phyloP scores from a whole-genome alignment of 2,113 vertebrate genomes.

The Clarias macrocephalus region DNA sequence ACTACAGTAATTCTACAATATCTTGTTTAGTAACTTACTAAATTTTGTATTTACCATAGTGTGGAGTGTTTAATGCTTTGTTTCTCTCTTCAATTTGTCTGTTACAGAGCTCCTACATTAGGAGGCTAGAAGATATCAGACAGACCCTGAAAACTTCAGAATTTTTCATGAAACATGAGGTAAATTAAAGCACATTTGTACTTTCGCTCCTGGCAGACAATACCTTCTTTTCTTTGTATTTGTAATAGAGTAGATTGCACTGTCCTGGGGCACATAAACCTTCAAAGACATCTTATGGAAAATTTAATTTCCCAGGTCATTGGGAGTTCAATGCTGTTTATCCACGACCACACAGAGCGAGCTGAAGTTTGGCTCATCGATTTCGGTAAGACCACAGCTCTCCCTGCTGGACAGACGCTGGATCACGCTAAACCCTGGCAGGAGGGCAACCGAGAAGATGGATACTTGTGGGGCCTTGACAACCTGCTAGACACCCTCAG shows the following conservation, averaged over 20 bases:
- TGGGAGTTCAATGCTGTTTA: constrained; percentile 97
- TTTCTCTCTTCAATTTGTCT: constrained; percentile 39
- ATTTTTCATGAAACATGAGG: constrained; percentile 94
- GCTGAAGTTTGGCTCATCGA: constrained; percentile 96
- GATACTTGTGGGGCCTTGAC: constrained; percentile 92
- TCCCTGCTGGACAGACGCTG: constrained; percentile 85
- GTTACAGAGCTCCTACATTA: constrained; percentile 85
- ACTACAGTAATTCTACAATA: not conserved
- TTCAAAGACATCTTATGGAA: not conserved
- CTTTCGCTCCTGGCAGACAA: not conserved
- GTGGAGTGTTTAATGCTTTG: constrained; percentile 11
- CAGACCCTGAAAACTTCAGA: constrained; percentile 83
- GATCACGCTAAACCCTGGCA: constrained; percentile 88
- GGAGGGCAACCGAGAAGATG: constrained; percentile 95
- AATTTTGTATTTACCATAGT: not conserved
- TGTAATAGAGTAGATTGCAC: not conserved
- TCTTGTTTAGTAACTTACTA: not conserved
- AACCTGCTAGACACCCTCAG: constrained; percentile 81
- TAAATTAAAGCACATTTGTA: constrained; percentile 62
- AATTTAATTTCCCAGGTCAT: constrained; percentile 77
- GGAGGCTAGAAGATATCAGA: constrained; percentile 84
- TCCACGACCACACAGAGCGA: constrained; percentile 86
- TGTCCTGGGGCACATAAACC: not conserved
- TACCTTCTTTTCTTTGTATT: not conserved
- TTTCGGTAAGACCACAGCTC: constrained; percentile 91